phyloP scores from a whole-genome alignment of 2,113 vertebrate genomes.

The Geothlypis trichas region DNA sequence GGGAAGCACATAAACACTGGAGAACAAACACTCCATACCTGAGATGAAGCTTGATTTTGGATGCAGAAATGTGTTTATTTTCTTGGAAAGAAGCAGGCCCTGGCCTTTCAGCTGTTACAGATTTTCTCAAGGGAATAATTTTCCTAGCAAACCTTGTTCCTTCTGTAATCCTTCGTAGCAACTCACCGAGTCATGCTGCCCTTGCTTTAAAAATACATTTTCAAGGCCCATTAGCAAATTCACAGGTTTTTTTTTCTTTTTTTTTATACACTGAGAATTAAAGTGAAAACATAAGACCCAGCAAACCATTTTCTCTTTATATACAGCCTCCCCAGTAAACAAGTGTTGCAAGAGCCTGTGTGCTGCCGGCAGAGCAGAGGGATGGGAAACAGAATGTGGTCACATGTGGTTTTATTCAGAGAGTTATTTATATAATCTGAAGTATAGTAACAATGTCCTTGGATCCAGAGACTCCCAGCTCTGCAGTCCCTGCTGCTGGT shows the following conservation, averaged over 20 bases:
- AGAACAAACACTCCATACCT: not conserved
- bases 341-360: slow-evolving; percentile 21
- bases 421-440: slow-evolving; percentile 63
- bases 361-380: slow-evolving; percentile 19
- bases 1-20: not conserved
- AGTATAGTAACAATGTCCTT: slow-evolving; percentile 33
- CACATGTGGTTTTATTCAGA: slow-evolving; percentile 53
- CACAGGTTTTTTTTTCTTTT: slow-evolving; percentile 69
- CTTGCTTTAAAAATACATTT: slow-evolving; percentile 65
- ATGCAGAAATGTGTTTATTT: slow-evolving; percentile 27
- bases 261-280: slow-evolving; percentile 63
- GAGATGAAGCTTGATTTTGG: not conserved
- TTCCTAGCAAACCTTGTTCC: slow-evolving; percentile 30
- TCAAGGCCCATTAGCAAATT: slow-evolving; percentile 78
- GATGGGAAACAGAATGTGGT: slow-evolving; percentile 30
- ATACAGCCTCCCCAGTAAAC: slow-evolving; percentile 29
- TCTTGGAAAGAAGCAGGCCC: slow-evolving; percentile 12
- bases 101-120: slow-evolving; percentile 8
- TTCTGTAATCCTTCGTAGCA: slow-evolving; percentile 36
- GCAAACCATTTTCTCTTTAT: slow-evolving; percentile 39
- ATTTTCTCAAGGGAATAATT: slow-evolving; percentile 18
- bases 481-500: not conserved
- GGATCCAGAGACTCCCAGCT: slow-evolving; percentile 19
- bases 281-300: slow-evolving; percentile 77
- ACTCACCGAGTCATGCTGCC: slow-evolving; percentile 44